phyloP scores from a whole-genome alignment of 2,113 vertebrate species.

The Periophthalmus modestus region DNA sequence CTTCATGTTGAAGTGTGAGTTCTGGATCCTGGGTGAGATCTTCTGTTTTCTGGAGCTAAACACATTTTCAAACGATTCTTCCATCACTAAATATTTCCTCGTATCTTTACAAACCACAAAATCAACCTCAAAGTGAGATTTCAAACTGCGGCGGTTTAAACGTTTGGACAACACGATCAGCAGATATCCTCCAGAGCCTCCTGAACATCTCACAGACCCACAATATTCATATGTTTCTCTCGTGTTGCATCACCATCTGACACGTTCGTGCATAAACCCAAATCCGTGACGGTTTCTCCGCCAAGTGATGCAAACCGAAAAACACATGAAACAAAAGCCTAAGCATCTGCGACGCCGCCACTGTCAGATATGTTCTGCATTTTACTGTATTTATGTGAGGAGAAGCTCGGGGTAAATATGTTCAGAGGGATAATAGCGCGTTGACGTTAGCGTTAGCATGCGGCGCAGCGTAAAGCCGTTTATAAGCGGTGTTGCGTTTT shows the following conservation, averaged over 20 bases:
- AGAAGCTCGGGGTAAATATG: not conserved
- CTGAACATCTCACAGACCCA: not conserved
- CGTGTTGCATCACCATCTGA: conserved; percentile 14
- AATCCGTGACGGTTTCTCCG: conserved; percentile 10
- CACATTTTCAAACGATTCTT: too few species aligned
- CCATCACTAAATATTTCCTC: too few species aligned
- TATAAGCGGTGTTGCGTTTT: conserved; percentile 19
- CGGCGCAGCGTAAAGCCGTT: not conserved
- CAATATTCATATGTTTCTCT: conserved; percentile 2
- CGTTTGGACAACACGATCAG: too few species aligned
- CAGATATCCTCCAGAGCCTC: not conserved
- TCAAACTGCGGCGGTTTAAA: too few species aligned
- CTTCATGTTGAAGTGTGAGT: too few species aligned
- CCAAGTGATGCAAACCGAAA: not conserved
- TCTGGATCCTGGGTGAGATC: too few species aligned
- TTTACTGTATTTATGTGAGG: not conserved
- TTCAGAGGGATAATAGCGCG: conserved; percentile 5
- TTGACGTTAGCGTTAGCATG: not conserved
- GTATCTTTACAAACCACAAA: too few species aligned
- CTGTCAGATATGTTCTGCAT: not conserved
- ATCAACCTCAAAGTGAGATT: too few species aligned
- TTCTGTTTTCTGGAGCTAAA: too few species aligned
- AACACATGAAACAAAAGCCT: not conserved
- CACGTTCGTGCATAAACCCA: conserved; percentile 10
- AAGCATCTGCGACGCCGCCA: conserved; percentile 2